Base-by-base conservation (phyloP, 2,113 vertebrate species). In the Eulacestoma nigropectus region DNA sequence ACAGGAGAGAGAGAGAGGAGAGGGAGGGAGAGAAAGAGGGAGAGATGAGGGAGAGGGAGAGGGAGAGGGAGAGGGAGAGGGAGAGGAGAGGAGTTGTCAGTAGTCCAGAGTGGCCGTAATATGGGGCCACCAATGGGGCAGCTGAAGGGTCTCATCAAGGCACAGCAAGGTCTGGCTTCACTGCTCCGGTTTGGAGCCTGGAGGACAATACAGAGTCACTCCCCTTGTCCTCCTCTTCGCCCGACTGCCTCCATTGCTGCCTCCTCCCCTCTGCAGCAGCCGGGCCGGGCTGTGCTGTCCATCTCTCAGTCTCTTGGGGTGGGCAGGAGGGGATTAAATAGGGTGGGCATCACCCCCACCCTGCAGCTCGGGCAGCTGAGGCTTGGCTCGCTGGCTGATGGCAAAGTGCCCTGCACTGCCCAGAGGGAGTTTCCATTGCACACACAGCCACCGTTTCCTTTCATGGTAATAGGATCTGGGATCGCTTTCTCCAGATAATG, bases 361-460 rank as follows among this genome's bases (percentile, higher is more conserved):
- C 59, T 5, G 13, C 59, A 42, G 87, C 77, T n/a, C 0, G 1
- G 60, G 82, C 56, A 75, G 52, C 72, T 1, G 2, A 1, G 55
- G 50, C 76, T 75, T 1, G 2, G 30, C 68, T 47, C 2, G 0
- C 35, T 33, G 89, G 41, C 75, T 42, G 67, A 1, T 35, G 67
- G 80, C 62, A 15, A 3, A 4, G 4, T 2, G 63, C 89, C 77
- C 80, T 2, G 39, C 16, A 17, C 77, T 65, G 87, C 90, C 81
- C 65, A 16, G 27, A 37, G 78, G 87, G 74, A 94, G 30, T 94
- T 97, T 94, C 93, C 84, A 87, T 16, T 29, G 32, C 81, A 63
- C 50, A 30, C 68, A 84, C 26, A 14, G 5, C 1, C 3, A 1
- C 11, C 1, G 5, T 42, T 89, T 60, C 93, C 81, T 94, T 91